Percentiles rank a stretch among this genome's conserved stretches.
Evolutionary conservation across 2,888 invertebrate species (phyloP).

Genomic region (Dexiosoma caninum): DNA sequence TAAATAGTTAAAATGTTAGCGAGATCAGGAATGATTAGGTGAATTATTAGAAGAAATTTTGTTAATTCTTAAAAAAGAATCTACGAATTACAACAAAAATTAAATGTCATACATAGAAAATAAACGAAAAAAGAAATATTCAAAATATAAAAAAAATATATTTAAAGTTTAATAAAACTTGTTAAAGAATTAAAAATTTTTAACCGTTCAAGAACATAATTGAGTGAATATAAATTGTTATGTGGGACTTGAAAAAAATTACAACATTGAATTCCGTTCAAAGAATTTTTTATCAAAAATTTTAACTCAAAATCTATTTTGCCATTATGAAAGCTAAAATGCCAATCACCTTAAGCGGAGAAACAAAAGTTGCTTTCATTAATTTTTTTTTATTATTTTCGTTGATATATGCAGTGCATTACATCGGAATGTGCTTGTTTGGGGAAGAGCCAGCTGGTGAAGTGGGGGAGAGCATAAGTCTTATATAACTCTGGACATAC

Average conservation of each 20-base stretch:
- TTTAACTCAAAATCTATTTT: not conserved
- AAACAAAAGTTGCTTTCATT: no score
- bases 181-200: no score
- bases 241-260: not conserved
- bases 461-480: no score
- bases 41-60: not conserved
- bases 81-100: not conserved
- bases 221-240: not conserved
- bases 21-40: slow-evolving; percentile 51
- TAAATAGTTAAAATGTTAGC: slow-evolving; percentile 61
- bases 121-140: not conserved
- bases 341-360: no score
- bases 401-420: no score
- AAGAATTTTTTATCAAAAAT: not conserved
- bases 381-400: no score
- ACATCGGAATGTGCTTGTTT: no score
- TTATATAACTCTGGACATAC: no score
- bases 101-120: not conserved
- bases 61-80: slow-evolving; percentile 4
- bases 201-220: no score
- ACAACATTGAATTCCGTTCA: not conserved
- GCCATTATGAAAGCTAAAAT: no score
- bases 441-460: no score
- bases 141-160: not conserved
- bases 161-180: no score